Base-by-base conservation (phyloP, 2,113 vertebrate genomes). In the Lamprologus tigripictilis region DNA sequence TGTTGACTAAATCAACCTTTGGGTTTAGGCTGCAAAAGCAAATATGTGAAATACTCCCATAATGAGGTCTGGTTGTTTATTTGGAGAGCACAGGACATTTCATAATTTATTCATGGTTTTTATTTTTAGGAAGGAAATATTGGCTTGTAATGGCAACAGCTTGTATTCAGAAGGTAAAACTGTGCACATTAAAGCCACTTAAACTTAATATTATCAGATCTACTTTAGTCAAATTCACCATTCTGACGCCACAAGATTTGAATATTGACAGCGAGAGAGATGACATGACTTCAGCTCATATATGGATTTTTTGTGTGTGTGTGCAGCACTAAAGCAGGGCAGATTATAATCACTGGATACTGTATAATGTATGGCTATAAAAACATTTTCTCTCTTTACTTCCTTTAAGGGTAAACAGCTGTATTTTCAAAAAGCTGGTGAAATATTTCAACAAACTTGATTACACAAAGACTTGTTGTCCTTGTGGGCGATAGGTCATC, bases 171-270 rank as follows among this genome's bases (percentile, higher is more conserved):
- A n/a, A 58, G 21, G 11, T 54, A 14, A 66, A 66, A 88, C 42
- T 73, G 31, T 66, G 13, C 45, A 33, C 49, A 53, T 10, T 80
- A 40, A 80, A 87, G 83, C 17, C 5, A 45, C 45, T 87, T 57
- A 73, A 49, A 57, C n/a, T 19, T n/a, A 9, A 49, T 23, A 81
- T 85, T 84, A 93, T 94, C 91, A 79, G 85, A 88, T 82, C 53
- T 13, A n/a, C 73, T 58, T 4, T 11, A 94, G 88, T 92, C 91
- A 94, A 95, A 95, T 92, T 53, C 17, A 58, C 12, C 83, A 33
- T 58, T 76, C 26, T 53, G 82, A 68, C 53, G n/a, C 47, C 35
- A 26, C 45, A 58, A 21, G 12, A 90, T 95, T 94, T 95, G 86
- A 93, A 91, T 94, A 87, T 16, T 68, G 61, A 85, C 33, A 47